Evolutionary conservation across 2,888 invertebrate species (phyloP).

Genomic region (Cancer borealis): DNA sequence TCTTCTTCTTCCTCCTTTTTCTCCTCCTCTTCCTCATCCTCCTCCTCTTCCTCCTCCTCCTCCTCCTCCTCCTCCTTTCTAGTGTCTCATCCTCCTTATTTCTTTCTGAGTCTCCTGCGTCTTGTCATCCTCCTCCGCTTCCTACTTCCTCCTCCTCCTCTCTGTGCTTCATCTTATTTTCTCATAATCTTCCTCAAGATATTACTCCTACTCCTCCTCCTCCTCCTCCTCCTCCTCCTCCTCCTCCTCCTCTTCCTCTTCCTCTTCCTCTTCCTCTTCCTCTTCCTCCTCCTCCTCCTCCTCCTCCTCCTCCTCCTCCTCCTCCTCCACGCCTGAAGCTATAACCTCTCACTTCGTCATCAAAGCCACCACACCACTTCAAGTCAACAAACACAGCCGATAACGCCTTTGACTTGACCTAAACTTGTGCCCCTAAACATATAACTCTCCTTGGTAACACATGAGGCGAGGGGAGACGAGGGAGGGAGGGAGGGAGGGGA

Average conservation of each 20-base stretch:
- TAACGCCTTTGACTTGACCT: background rate
- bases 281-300: background rate
- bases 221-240: background rate
- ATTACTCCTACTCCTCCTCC: background rate
- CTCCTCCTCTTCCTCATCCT: background rate
- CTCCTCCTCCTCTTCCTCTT: background rate
- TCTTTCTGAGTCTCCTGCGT: background rate
- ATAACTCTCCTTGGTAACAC: background rate
- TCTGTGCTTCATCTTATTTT: background rate
- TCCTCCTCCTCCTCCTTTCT: background rate
- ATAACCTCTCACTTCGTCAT: background rate
- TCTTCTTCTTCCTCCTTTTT: background rate
- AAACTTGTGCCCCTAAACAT: background rate
- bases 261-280: background rate
- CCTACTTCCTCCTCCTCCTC: background rate
- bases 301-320: background rate
- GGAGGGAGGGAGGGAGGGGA: background rate
- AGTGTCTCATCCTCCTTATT: background rate
- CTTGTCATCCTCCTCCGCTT: background rate
- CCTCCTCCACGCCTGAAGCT: background rate
- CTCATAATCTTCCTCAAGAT: background rate
- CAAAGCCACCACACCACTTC: background rate
- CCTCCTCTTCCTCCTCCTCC: background rate
- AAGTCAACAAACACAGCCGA: background rate
- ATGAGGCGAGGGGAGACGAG: background rate